Evolutionary conservation across 2,888 invertebrate genomes (phyloP).

Genomic region (Drosophila merina): DNA sequence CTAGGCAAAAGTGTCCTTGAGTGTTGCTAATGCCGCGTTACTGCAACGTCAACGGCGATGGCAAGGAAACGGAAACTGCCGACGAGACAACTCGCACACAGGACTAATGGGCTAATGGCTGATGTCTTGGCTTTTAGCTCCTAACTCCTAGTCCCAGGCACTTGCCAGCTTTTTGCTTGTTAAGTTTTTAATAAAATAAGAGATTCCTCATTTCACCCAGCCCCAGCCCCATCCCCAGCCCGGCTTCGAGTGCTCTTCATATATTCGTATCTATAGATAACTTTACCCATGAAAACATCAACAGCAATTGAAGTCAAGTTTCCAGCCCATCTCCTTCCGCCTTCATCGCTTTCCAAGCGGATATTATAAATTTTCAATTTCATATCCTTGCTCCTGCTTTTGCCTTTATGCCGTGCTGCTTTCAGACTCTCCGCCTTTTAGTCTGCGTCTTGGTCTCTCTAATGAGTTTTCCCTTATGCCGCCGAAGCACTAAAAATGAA

Average conservation of each 20-base stretch:
- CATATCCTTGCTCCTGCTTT: constrained; percentile 38
- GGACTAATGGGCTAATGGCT: constrained; percentile 62
- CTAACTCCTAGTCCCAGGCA: constrained; percentile 25
- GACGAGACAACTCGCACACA: constrained; percentile 57
- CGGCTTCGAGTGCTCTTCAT: constrained; percentile 41
- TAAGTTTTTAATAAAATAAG: constrained; percentile 73
- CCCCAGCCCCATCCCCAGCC: background rate
- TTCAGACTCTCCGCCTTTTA: constrained; percentile 25
- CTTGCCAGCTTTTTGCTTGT: constrained; percentile 60
- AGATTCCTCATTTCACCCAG: constrained; percentile 37
- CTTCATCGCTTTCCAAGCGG: constrained; percentile 45
- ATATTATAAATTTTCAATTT: constrained; percentile 80
- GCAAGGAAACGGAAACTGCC: constrained; percentile 69
- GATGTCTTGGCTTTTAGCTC: constrained; percentile 67
- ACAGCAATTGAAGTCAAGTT: constrained; percentile 71
- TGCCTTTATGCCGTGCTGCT: constrained; percentile 18
- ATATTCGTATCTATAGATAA: constrained; percentile 55
- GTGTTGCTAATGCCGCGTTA: constrained; percentile 69
- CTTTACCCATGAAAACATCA: constrained; percentile 70
- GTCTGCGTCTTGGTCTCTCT: constrained; percentile 57
- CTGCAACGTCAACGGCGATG: constrained; percentile 36
- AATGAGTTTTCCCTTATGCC: constrained; percentile 71
- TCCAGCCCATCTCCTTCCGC: constrained; percentile 4
- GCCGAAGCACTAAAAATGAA: constrained; percentile 63
- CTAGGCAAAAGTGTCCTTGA: constrained; percentile 75